These are phyloP conservation scores for Melitaea cinxia DNA, from an alignment of 1,140 invertebrate genomes.

Conservation along the genomic window DNA sequence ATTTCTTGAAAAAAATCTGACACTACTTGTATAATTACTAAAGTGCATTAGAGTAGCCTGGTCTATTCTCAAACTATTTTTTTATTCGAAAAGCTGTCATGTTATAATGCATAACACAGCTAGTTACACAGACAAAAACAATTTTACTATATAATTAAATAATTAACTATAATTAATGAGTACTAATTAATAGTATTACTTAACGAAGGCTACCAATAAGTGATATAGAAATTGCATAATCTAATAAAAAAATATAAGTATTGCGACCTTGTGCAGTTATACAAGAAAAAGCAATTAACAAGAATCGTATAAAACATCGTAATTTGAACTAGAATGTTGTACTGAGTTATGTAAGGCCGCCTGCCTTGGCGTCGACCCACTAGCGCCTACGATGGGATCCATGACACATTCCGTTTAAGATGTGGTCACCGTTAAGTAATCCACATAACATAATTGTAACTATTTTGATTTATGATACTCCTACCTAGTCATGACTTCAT, in stretches of 20 bases:
- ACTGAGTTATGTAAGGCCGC: conserved; percentile 17
- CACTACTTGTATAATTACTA: no score
- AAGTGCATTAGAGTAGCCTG: no score
- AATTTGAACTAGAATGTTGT: conserved; percentile 19
- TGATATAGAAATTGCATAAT: not conserved
- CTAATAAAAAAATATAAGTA: not conserved
- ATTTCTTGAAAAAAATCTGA: no score
- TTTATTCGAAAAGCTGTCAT: no score
- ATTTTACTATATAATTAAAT: no score
- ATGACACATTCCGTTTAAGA: conserved; percentile 8
- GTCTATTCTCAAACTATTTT: no score
- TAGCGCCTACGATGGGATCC: conserved; percentile 13
- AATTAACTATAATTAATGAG: no score
- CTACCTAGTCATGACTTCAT: not conserved
- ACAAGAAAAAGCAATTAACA: not conserved
- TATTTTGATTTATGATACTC: not conserved
- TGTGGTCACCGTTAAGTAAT: conserved; percentile 22
- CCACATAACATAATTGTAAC: conserved; percentile 2
- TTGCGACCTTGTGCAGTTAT: not conserved
- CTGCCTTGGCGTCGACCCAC: conserved; percentile 22
- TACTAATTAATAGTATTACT: no score
- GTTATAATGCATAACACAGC: no score
- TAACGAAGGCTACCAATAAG: no score
- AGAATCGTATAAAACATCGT: conserved; percentile 11
- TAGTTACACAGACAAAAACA: no score